phyloP scores from a whole-genome alignment of 2,888 invertebrate genomes.

The Germaria angustata region DNA sequence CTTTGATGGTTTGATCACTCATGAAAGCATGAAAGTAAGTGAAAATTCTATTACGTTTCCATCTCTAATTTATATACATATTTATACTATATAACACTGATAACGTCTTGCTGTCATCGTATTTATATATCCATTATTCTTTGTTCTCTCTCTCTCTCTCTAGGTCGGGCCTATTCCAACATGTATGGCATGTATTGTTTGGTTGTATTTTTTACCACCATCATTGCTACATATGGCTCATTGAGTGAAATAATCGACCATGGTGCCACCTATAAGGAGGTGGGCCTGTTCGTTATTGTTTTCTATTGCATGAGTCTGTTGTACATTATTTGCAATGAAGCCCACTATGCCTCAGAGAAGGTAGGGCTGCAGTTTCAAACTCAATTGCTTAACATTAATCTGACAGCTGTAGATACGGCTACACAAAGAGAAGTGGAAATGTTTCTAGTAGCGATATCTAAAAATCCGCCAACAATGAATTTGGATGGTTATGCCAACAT shows the following conservation, averaged over 20 bases:
- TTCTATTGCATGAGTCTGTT: conserved; percentile 86
- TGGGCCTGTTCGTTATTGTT: conserved; percentile 86
- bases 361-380: conserved; percentile 84
- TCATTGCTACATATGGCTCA: conserved; percentile 86
- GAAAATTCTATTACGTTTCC: no score
- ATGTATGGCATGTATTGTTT: conserved; percentile 89
- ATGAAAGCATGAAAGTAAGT: no score
- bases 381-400: conserved; percentile 85
- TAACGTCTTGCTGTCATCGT: no score
- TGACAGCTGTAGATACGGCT: conserved; percentile 84
- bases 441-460: conserved; percentile 87
- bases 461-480: conserved; percentile 89
- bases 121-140: neutral
- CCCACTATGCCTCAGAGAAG: conserved; percentile 85
- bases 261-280: conserved; percentile 86
- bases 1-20: no score
- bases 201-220: conserved; percentile 87
- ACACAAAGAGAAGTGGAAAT: conserved; percentile 87
- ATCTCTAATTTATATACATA: no score
- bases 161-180: conserved; percentile 86
- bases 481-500: conserved; percentile 87
- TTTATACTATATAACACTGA: no score
- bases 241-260: conserved; percentile 87
- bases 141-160: neutral
- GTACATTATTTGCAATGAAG: conserved; percentile 87